Conservation (phyloP, 2,888 invertebrate genomes). For the Athalia rosae region DNA sequence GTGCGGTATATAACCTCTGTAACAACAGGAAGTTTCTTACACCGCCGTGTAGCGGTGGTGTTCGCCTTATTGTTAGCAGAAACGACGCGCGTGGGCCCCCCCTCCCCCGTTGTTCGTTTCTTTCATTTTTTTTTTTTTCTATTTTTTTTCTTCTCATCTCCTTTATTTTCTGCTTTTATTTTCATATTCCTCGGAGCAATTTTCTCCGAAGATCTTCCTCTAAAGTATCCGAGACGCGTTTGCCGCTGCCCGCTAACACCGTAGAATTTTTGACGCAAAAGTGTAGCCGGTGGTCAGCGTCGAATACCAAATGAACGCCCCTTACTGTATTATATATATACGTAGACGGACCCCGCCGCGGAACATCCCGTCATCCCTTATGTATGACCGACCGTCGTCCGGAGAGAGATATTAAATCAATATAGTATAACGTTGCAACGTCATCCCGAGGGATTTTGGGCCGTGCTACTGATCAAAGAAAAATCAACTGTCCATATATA, state of each 20-base stretch:
- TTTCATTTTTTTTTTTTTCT: background rate
- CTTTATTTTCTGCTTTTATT: slow-evolving; percentile 4
- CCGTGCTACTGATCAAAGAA: slow-evolving; percentile 68
- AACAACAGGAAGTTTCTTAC: slow-evolving; percentile 40
- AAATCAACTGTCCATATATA: background rate
- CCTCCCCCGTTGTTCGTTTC: too few species aligned
- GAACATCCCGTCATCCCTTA: slow-evolving; percentile 67
- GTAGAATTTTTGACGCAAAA: slow-evolving; percentile 58
- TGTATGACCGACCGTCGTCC: slow-evolving; percentile 64
- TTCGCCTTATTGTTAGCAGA: too few species aligned
- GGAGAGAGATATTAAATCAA: slow-evolving; percentile 60
- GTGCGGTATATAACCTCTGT: background rate
- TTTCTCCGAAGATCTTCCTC: slow-evolving; percentile 7
- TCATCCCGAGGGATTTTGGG: slow-evolving; percentile 66
- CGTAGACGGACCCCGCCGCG: background rate
- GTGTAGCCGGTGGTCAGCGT: slow-evolving; percentile 71
- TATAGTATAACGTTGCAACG: slow-evolving; percentile 56
- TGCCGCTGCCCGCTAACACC: background rate
- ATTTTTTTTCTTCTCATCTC: background rate
- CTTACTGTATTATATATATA: too few species aligned
- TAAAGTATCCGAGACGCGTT: slow-evolving; percentile 30
- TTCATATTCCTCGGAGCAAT: background rate
- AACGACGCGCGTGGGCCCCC: background rate
- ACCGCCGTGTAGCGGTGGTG: too few species aligned
- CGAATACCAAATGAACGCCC: slow-evolving; percentile 70